These are phyloP conservation scores for Alouatta palliata DNA, from an alignment of 2,113 vertebrate species.

Conservation along the genomic window DNA sequence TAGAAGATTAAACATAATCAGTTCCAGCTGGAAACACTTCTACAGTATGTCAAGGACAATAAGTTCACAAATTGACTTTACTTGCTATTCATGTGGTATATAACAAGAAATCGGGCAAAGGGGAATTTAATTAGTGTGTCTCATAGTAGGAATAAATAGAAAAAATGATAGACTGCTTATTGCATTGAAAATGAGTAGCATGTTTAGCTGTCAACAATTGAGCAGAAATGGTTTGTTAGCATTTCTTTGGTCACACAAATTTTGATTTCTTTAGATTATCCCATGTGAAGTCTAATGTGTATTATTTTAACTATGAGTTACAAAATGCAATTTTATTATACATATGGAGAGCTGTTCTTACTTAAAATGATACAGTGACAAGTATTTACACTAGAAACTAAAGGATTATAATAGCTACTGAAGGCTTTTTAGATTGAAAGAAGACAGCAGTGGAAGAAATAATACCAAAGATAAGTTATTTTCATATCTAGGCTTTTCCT, in stretches of 20 bases:
- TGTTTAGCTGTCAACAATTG: constrained; percentile 19
- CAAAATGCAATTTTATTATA: constrained; percentile 31
- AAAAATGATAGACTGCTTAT: constrained; percentile 42
- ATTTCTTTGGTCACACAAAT: constrained; percentile 50
- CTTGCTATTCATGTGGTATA: constrained; percentile 69
- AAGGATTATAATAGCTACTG: not conserved
- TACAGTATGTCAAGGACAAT: constrained; percentile 79
- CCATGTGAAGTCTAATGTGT: not conserved
- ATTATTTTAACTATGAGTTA: not conserved
- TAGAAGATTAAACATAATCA: constrained; percentile 80
- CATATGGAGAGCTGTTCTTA: not conserved
- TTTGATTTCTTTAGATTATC: constrained; percentile 24
- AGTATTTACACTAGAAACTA: not conserved
- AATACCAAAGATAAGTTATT: not conserved
- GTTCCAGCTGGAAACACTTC: constrained; percentile 79
- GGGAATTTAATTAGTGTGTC: constrained; percentile 71
- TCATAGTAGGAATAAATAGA: constrained; percentile 63
- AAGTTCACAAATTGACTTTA: constrained; percentile 79
- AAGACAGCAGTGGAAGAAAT: not conserved
- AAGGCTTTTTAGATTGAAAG: not conserved
- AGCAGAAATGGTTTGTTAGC: not conserved
- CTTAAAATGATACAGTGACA: not conserved
- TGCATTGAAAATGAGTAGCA: constrained; percentile 55
- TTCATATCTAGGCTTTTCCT: not conserved
- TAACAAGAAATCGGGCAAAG: constrained; percentile 68